Conservation (phyloP, 2,888 invertebrate species). For the Oscheius sp. region DNA sequence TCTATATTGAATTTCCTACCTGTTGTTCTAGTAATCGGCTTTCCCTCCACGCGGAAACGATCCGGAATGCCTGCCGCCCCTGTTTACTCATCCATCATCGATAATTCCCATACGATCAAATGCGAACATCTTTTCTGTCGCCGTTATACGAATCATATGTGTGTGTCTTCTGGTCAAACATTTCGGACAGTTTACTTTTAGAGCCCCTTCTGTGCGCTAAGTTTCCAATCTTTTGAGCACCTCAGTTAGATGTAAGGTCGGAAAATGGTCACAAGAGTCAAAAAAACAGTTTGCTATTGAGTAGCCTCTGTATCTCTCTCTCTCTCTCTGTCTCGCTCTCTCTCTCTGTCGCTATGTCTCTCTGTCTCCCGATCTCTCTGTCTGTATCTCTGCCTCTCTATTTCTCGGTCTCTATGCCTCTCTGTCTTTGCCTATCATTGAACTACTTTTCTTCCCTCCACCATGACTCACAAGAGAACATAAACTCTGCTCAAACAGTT, state of each 20-base stretch:
- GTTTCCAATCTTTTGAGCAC: neutral
- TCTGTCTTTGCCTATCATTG: neutral
- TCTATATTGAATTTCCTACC: neutral
- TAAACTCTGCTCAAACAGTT: neutral
- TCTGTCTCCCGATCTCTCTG: too few species aligned
- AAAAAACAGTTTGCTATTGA: too few species aligned
- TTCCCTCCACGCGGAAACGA: slow-evolving; percentile 11
- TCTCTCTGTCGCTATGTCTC: too few species aligned
- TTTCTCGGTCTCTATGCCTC: too few species aligned
- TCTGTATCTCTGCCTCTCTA: too few species aligned
- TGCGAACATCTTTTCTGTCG: neutral
- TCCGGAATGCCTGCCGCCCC: slow-evolving; percentile 18
- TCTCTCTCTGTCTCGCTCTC: too few species aligned
- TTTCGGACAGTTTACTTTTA: neutral
- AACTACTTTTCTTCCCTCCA: neutral
- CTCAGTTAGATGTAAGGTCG: too few species aligned
- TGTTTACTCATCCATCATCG: slow-evolving; percentile 20
- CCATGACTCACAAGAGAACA: neutral
- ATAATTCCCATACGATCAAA: neutral
- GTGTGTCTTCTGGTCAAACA: too few species aligned
- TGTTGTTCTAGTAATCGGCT: slow-evolving; percentile 27
- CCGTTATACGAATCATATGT: too few species aligned
- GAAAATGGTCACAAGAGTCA: too few species aligned
- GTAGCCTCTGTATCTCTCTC: too few species aligned
- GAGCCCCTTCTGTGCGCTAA: neutral